Conservation (phyloP, 2,888 invertebrate genomes). For the Lithophane socia region DNA sequence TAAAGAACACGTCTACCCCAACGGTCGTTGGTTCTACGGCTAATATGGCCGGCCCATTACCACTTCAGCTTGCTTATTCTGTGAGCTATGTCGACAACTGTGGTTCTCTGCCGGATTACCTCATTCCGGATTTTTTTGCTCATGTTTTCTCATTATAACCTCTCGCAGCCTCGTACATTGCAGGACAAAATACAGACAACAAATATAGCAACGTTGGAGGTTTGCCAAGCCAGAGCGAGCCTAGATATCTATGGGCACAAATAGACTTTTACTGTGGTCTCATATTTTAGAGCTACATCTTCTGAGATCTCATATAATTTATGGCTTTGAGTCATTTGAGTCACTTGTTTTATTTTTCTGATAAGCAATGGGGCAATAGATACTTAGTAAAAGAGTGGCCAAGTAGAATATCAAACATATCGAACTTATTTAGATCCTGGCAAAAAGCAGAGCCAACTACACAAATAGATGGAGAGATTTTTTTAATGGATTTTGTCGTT, state of each 20-base stretch:
- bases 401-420: background rate
- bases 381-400: background rate
- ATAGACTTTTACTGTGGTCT: constrained; percentile 8
- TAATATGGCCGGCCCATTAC: too few relatives aligned
- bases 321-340: background rate
- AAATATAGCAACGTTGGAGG: constrained; percentile 13
- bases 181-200: background rate
- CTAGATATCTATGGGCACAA: constrained; percentile 19
- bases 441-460: background rate
- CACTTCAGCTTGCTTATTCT: too few relatives aligned
- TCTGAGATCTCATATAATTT: constrained; percentile 15
- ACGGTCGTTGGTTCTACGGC: too few relatives aligned
- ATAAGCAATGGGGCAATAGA: background rate
- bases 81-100: too few relatives aligned
- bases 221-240: constrained; percentile 12
- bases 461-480: too few relatives aligned
- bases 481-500: too few relatives aligned
- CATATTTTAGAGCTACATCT: constrained; percentile 13
- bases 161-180: background rate
- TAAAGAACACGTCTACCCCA: too few relatives aligned
- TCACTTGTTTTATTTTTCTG: background rate
- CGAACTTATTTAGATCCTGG: background rate
- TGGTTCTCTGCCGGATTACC: too few relatives aligned
- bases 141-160: background rate
- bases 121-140: background rate